Percentiles rank a stretch among this genome's conserved stretches.
Conservation (phyloP, 37 sponge, comb jelly and placozoan species). For the Cliona cf. orientalis region DNA sequence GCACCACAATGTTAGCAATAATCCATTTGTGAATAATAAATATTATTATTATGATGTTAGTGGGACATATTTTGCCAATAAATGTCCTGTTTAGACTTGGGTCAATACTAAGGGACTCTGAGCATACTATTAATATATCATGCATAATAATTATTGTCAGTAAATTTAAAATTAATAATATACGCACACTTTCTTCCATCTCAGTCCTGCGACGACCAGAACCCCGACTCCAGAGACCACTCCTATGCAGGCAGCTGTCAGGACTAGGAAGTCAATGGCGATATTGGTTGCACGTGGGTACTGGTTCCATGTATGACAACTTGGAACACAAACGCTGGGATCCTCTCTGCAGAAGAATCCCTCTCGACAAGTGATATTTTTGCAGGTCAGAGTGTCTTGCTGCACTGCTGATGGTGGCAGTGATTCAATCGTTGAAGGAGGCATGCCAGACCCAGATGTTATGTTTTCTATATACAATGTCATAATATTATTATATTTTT, state of each 20-base stretch:
- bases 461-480: too few species aligned
- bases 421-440: too few species aligned
- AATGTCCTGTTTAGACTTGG: too few species aligned
- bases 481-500: too few species aligned
- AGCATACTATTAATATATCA: too few species aligned
- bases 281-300: background rate
- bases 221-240: background rate
- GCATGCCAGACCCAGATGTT: too few species aligned
- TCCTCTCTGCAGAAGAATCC: background rate
- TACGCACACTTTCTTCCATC: slow-evolving; percentile 3
- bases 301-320: background rate
- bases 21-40: background rate
- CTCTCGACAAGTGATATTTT: background rate
- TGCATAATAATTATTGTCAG: too few species aligned
- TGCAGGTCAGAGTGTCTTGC: too few species aligned
- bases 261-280: background rate
- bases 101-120: too few species aligned
- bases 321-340: background rate
- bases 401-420: too few species aligned
- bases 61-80: background rate
- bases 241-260: background rate
- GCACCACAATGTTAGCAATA: too few species aligned
- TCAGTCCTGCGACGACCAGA: background rate
- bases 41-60: background rate
- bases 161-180: background rate